phyloP scores from a whole-genome alignment of 92 coral and sea anemone genomes.

The Parazoanthus atlanticus region DNA sequence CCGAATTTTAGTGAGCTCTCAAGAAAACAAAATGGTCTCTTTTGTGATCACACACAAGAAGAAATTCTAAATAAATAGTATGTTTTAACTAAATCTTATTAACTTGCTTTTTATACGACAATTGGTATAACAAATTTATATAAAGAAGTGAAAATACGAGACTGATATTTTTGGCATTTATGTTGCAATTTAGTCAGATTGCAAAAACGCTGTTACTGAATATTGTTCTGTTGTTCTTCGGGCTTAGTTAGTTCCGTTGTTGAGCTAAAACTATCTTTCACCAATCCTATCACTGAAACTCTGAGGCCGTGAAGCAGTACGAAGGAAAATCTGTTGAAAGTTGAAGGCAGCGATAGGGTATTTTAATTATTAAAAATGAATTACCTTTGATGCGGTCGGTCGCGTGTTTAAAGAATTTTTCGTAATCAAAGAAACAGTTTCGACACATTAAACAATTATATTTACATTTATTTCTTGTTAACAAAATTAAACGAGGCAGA shows the following conservation, averaged over 20 bases:
- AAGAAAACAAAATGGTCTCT: constrained; percentile 1
- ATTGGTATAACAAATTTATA: not conserved
- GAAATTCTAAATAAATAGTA: not conserved
- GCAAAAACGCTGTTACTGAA: not conserved
- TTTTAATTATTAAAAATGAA: not conserved
- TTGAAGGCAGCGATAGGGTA: not conserved
- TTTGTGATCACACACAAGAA: not conserved
- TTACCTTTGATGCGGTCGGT: not conserved
- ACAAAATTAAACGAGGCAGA: constrained; percentile 26
- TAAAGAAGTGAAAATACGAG: not conserved
- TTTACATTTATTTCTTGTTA: constrained; percentile 43
- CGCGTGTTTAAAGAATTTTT: constrained; percentile 16
- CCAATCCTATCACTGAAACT: not conserved
- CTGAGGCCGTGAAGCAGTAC: not conserved
- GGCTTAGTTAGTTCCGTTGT: not conserved
- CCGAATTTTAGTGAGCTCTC: constrained; percentile 18
- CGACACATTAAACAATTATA: constrained; percentile 48
- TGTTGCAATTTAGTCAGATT: not conserved
- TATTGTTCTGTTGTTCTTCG: not conserved
- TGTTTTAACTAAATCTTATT: not conserved
- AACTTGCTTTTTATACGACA: not conserved
- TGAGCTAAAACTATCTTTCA: not conserved
- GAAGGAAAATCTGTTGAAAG: not conserved
- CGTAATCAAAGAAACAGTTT: constrained; percentile 41
- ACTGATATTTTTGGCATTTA: no score